Percentiles rank a stretch among this genome's conserved stretches.
These are phyloP conservation scores for Epinephelus moara DNA, from an alignment of 2,113 vertebrate species.

Conservation along the genomic window DNA sequence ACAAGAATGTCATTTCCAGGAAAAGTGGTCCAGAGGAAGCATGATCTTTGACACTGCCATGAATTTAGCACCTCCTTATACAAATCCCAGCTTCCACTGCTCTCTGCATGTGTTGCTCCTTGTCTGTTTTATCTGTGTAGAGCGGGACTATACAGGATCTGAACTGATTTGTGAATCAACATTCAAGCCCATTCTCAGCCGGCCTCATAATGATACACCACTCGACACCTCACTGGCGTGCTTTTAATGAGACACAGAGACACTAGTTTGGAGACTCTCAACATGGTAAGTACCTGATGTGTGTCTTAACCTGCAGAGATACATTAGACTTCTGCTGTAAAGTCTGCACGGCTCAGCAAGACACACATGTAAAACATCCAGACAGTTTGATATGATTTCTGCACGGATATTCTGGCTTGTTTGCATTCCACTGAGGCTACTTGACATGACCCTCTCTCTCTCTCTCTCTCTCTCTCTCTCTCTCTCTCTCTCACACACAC, in stretches of 20 bases:
- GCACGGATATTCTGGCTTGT: slow-evolving; percentile 17
- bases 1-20: background rate
- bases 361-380: slow-evolving; percentile 3
- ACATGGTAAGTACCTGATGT: slow-evolving; percentile 18
- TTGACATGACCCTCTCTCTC: slow-evolving; percentile 19
- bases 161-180: slow-evolving; percentile 34
- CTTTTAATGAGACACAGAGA: slow-evolving; percentile 42
- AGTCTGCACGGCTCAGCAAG: background rate
- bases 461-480: no score
- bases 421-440: slow-evolving; percentile 25
- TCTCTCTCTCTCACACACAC: no score
- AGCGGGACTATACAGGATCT: background rate
- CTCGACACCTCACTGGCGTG: background rate
- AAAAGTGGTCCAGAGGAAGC: background rate
- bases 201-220: slow-evolving; percentile 7
- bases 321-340: slow-evolving; percentile 3
- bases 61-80: background rate
- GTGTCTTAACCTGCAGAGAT: slow-evolving; percentile 13
- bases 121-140: background rate
- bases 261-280: slow-evolving; percentile 11
- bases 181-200: slow-evolving; percentile 20
- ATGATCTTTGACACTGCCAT: background rate
- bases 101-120: background rate
- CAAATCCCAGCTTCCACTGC: background rate
- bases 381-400: slow-evolving; percentile 37